Evolutionary conservation across 2,888 invertebrate species (phyloP), one percentile per base, ranked within the genome.

Genomic region (Oligia strigilis): DNA sequence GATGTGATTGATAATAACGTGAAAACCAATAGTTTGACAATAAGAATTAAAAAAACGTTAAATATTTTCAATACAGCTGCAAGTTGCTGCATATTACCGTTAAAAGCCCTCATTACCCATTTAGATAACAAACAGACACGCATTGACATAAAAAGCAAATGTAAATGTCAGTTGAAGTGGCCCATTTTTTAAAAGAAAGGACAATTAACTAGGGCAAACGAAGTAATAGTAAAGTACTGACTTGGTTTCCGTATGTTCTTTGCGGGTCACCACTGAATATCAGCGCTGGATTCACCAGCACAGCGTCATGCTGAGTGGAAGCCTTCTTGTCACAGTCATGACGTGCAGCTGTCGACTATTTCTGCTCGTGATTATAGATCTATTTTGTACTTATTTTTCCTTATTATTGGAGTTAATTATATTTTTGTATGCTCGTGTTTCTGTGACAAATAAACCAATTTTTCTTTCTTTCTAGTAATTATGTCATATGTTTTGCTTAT

Each of bases 51-150:
- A 49, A 58, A n/a, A 36, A 36, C 1, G 11, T 13, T 13, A 36
- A 81, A 83, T 36, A 58, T 46, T 49, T 70, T 71, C 9, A 83
- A n/a, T 46, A 58, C 43, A 70, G 52, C 17, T 66, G 19, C 36
- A 64, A 72, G 62, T 36, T 52, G 29, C 43, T 64, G n/a, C 46
- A 65, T 36, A 43, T 49, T 8, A 74, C 85, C 72, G 72, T 81
- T 85, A 67, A 58, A 60, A 76, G 67, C 13, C 67, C 85, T 69
- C 81, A 43, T 72, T 65, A 70, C 69, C 29, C 65, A 60, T 76
- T 65, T 69, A 72, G 81, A 83, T 81, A 85, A 85, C 52, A 85
- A 67, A 75, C 43, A 72, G 40, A 84, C 79, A 74, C 85, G 69
- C 43, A 71, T 49, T 84, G 40, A n/a, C 69, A 69, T n/a, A 70